Evolutionary conservation across 2,888 invertebrate species (phyloP).

Genomic region (Syrista parreyssii): DNA sequence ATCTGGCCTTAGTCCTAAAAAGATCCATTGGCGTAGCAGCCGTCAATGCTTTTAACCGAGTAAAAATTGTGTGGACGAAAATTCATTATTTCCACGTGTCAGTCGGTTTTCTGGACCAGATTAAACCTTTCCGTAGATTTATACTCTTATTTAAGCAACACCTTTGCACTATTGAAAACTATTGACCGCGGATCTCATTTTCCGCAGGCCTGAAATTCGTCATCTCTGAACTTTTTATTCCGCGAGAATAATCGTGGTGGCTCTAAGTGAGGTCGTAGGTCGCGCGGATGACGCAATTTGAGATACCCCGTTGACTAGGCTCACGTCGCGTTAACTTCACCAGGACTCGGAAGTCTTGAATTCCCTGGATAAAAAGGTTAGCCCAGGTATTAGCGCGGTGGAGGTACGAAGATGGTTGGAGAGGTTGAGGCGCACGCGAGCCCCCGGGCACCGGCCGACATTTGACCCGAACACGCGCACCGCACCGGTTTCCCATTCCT

Average conservation of each 20-base stretch:
- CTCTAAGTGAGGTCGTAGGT: neutral
- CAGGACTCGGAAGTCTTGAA: neutral
- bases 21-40: neutral
- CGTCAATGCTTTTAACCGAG: neutral
- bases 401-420: neutral
- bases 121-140: too few species aligned
- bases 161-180: too few species aligned
- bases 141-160: too few species aligned
- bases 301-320: neutral
- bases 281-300: neutral
- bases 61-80: neutral
- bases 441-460: slow-evolving; percentile 62
- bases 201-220: neutral
- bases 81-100: too few species aligned
- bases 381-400: neutral
- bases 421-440: slow-evolving; percentile 41
- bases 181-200: neutral
- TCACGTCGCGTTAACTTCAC: neutral
- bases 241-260: neutral
- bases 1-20: slow-evolving; percentile 24
- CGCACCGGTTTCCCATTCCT: slow-evolving; percentile 37
- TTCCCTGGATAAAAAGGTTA: neutral
- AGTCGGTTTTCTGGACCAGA: too few species aligned
- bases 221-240: neutral
- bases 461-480: slow-evolving; percentile 62